These are phyloP conservation scores for Idaea biselata DNA, from an alignment of 2,888 invertebrate genomes.

Conservation along the genomic window DNA sequence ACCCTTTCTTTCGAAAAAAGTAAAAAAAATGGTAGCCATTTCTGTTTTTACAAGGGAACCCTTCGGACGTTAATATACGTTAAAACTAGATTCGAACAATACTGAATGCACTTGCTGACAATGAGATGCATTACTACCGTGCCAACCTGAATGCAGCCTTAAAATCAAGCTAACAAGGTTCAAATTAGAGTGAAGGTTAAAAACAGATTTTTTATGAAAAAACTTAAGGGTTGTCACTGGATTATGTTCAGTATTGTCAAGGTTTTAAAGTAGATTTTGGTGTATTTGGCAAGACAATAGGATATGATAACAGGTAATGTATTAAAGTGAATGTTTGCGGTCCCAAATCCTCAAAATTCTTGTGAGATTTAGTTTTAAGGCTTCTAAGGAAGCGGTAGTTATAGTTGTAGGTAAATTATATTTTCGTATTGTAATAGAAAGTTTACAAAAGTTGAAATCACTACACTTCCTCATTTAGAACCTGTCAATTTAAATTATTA, in stretches of 20 bases:
- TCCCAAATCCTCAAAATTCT: neutral
- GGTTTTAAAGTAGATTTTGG: neutral
- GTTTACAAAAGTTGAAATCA: neutral
- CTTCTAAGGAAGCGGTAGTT: neutral
- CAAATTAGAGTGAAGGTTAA: neutral
- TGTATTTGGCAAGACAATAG: neutral
- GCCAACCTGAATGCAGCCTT: neutral
- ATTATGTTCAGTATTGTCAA: neutral
- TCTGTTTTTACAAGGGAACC: neutral
- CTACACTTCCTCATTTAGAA: neutral
- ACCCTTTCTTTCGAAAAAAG: neutral
- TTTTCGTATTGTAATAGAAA: neutral
- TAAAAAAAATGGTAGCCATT: neutral
- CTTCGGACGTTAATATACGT: neutral
- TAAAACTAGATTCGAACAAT: conserved; percentile 3
- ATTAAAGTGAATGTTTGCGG: neutral
- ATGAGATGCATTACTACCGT: neutral
- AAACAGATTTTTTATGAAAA: neutral
- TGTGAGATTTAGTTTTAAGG: neutral
- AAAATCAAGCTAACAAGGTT: neutral
- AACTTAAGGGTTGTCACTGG: neutral
- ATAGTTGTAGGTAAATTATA: neutral
- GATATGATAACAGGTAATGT: neutral
- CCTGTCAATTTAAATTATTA: neutral
- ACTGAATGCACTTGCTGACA: conserved; percentile 1